Conservation (phyloP, 2,797 vertebrate genomes). For the Poecilia picta region DNA sequence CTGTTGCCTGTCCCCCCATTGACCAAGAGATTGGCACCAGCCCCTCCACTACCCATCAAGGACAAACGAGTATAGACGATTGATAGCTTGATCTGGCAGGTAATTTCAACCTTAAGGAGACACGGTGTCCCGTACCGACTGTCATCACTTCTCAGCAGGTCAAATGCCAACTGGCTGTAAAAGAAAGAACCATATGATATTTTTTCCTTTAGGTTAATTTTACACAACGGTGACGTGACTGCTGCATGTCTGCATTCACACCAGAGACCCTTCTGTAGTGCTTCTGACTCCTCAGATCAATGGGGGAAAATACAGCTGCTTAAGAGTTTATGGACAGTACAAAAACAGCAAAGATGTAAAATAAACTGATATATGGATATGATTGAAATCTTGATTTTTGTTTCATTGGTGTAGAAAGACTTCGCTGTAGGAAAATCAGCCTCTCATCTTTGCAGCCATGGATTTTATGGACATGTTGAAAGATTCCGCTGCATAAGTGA, state of each 20-base stretch:
- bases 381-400: neutral
- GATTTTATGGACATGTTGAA: neutral
- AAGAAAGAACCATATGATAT: neutral
- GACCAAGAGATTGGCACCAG: neutral
- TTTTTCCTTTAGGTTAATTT: neutral
- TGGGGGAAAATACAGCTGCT: too few relatives aligned
- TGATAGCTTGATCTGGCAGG: neutral
- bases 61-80: neutral
- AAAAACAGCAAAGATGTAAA: too few relatives aligned
- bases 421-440: too few relatives aligned
- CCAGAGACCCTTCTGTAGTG: too few relatives aligned
- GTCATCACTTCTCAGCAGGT: neutral
- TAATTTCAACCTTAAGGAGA: neutral
- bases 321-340: too few relatives aligned
- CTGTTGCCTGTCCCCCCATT: neutral
- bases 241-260: neutral
- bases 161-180: neutral
- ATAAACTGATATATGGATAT: neutral
- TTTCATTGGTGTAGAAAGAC: neutral
- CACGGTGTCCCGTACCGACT: neutral
- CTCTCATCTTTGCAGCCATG: neutral
- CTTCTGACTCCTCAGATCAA: too few relatives aligned
- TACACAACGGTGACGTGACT: neutral
- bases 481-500: neutral
- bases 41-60: neutral